A percentile compares a stretch with the other conserved stretches of the same genome.
These are phyloP conservation scores for Meles meles DNA, from an alignment of 2,113 vertebrate species.

Conservation along the genomic window DNA sequence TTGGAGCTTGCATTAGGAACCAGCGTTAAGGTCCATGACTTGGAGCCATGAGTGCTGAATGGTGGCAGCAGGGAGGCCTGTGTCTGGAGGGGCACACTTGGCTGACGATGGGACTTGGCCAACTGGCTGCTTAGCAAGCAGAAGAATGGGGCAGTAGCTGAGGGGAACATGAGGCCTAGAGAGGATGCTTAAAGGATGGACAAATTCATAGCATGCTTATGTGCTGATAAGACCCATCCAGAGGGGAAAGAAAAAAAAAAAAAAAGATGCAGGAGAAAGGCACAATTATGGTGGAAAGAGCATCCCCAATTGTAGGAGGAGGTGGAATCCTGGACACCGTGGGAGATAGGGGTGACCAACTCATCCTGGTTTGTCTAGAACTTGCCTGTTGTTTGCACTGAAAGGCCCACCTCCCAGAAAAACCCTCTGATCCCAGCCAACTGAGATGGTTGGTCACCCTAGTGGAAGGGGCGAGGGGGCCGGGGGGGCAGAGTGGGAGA, in stretches of 20 bases:
- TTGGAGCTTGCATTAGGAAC: neutral
- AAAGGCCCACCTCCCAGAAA: neutral
- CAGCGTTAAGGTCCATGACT: neutral
- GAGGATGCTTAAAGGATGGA: neutral
- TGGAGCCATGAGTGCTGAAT: neutral
- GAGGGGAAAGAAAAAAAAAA: neutral
- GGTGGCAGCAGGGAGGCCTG: neutral
- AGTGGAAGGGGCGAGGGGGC: fast-evolving
- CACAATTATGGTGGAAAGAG: neutral
- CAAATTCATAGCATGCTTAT: neutral
- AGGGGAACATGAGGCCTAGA: neutral
- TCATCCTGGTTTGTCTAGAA: neutral
- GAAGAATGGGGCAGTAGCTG: neutral
- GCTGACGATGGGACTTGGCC: neutral
- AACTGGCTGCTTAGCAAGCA: neutral
- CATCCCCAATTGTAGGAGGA: fast-evolving
- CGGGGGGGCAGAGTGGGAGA: neutral
- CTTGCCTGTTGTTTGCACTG: neutral
- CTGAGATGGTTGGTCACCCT: neutral
- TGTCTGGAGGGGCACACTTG: neutral
- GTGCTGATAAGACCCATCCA: neutral
- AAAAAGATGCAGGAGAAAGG: neutral
- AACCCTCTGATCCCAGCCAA: neutral
- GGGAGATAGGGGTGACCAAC: neutral
- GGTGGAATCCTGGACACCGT: fast-evolving